Base-by-base conservation (phyloP, 2,797 vertebrate species). In the Oryzias sinensis region DNA sequence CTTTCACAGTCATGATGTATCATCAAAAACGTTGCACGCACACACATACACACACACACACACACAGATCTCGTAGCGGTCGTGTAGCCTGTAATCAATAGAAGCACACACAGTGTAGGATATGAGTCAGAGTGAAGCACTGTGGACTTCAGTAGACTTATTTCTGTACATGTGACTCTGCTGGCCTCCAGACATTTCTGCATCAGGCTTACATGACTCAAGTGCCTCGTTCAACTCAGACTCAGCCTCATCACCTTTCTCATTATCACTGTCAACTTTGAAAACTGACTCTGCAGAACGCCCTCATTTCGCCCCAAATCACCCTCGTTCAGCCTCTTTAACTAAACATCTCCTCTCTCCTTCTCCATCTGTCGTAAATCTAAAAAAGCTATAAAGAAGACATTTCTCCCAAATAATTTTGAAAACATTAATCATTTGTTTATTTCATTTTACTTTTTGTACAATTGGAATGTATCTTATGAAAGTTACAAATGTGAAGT, bases 41-140 rank as follows among this genome's bases (percentile, higher is more conserved):
- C 45, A 50, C 48, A 59, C 43, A 58, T 43, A 59, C 41, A 58
- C 42, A 67, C 55, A 59, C 44, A 57, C 41, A 58, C 41, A 58
- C 42, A 67, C 55, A 59, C 44, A 57, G 49, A 43, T 33, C 29
- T 53, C 25, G 33, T 11, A 33, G 33, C 9, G 33, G 15, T 68
- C 68, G 73, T 17, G n/a, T 24, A 29, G 16, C 27, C 44, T 63
- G 47, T 62, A 56, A 85, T 83, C 73, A 80, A 75, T 81, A 76
- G 40, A 58, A 48, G 57, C 45, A 50, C 42, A 65, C 48, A 57
- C 7, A 45, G 14, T 43, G 13, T 17, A 25, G 43, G 6, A 49
- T 9, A 49, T 46, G 17, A 33, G 43, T 64, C 43, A 57, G 14
- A 45, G 5, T 41, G 43, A 45, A 57, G 37, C 53, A 25, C 17